phyloP scores from a whole-genome alignment of 2,113 vertebrate species.

The Marmota flaviventris region DNA sequence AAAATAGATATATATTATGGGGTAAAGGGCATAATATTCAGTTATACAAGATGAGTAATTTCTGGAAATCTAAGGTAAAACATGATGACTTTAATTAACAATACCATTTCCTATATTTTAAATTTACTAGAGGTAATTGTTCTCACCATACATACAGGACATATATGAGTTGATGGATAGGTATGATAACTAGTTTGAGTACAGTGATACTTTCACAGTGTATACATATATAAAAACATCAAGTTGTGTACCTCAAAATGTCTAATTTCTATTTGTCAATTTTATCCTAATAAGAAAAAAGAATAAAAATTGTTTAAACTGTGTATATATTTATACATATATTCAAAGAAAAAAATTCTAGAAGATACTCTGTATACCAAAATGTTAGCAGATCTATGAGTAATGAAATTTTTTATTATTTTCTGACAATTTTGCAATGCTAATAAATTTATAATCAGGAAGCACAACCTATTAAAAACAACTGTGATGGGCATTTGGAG shows the following conservation, averaged over 20 bases:
- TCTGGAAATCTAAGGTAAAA: not conserved
- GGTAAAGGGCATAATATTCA: not conserved
- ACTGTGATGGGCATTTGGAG: not conserved
- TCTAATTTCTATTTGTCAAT: not conserved
- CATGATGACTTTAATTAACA: not conserved
- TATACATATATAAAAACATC: not conserved
- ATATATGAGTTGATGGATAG: not conserved
- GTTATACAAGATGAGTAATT: not conserved
- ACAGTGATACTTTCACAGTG: not conserved
- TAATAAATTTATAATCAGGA: slow-evolving; percentile 13
- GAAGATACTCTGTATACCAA: not conserved
- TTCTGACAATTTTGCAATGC: slow-evolving; percentile 30
- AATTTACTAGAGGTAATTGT: not conserved
- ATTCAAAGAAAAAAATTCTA: slow-evolving; percentile 28
- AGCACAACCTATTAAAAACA: slow-evolving; percentile 19
- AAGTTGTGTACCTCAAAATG: too few species aligned
- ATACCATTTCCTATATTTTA: not conserved
- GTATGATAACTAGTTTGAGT: not conserved
- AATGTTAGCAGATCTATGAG: not conserved
- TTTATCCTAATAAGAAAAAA: not conserved
- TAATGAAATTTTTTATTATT: not conserved
- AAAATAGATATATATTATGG: not conserved
- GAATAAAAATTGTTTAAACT: not conserved
- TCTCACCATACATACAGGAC: not conserved
- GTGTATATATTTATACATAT: not conserved